Base-by-base conservation (phyloP, 1,140 invertebrate species). In the Lepidurus packardi region DNA sequence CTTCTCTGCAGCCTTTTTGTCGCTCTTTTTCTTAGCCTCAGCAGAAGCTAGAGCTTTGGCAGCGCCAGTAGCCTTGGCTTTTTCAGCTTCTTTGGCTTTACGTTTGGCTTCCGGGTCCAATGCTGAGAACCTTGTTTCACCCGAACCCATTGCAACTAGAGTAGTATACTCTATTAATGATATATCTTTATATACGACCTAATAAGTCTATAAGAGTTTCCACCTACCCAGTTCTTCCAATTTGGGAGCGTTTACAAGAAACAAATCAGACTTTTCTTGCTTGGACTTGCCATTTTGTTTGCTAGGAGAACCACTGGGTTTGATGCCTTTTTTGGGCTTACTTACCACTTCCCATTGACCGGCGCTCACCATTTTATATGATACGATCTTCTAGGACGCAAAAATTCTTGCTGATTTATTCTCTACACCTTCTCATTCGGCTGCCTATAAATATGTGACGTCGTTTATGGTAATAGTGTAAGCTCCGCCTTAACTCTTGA, bases 21-120 rank as follows among this genome's bases (percentile, higher is more conserved):
- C 75, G 13, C 2, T 43, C 47, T 77, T 77, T 47, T 77, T 77
- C 43, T 77, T 77, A 34, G 25, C 75, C 10, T 42, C 34, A 11
- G 25, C 75, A 7, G 43, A 7, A 11, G 74, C 75, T 45, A 43
- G 43, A 16, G 8, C 41, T 44, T 77, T 77, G 16, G 43, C 75
- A 11, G 43, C 43, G 6, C n/a, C 24, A 16, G n/a, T 41, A 34
- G 25, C 24, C 24, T 77, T 77, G 16, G 43, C 75, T 43, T 77
- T 77, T 77, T 77, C 75, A 34, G 43, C 47, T 24, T 77, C 34
- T 45, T 44, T 77, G 75, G 75, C 75, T 47, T 77, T 43, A 45
- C 21, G 11, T 21, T 77, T 77, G 9, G 47, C 11, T 24, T 65
- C 75, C 8, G 75, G 75, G 41, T 77, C 75, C 42, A 77, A 47